Conservation (phyloP, 2,888 invertebrate species). For the Ormyrus thymus region DNA sequence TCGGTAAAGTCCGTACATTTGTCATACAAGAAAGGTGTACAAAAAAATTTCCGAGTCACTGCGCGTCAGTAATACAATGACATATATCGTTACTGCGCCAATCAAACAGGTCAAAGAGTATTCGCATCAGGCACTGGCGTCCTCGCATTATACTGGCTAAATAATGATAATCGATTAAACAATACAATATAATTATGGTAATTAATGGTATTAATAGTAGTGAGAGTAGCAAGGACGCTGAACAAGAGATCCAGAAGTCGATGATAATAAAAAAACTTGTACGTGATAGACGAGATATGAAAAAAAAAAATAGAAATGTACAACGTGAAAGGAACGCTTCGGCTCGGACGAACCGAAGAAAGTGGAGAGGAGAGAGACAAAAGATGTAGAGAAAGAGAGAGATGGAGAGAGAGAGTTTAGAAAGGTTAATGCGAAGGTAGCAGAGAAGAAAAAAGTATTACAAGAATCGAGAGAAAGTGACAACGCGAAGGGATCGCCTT, state of each 20-base stretch:
- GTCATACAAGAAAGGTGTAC: not conserved
- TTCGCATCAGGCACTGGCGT: conserved; percentile 66
- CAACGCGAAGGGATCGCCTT: conserved; percentile 12
- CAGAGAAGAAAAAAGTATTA: conserved; percentile 50
- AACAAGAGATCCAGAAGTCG: conserved; percentile 48
- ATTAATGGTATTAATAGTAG: conserved; percentile 36
- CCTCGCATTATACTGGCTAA: conserved; percentile 54
- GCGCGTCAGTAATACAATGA: conserved; percentile 49
- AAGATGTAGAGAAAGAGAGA: not conserved
- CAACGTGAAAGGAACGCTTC: conserved; percentile 32
- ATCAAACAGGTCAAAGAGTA: conserved; percentile 62
- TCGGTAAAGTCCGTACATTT: conserved; percentile 4
- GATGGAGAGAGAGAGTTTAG: not conserved
- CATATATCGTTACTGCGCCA: conserved; percentile 57
- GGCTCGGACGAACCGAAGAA: conserved; percentile 23
- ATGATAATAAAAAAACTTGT: conserved; percentile 21
- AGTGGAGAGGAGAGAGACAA: conserved; percentile 25
- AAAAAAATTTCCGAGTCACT: too few species aligned
- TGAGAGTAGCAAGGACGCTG: conserved; percentile 56
- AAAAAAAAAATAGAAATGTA: conserved; percentile 29
- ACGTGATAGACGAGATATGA: conserved; percentile 11
- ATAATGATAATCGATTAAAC: conserved; percentile 43
- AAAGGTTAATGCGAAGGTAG: conserved; percentile 19
- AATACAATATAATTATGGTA: conserved; percentile 46
- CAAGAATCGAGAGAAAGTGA: conserved; percentile 47